Evolutionary conservation across 2,113 vertebrate species (phyloP).

Genomic region (Grantiella picta): DNA sequence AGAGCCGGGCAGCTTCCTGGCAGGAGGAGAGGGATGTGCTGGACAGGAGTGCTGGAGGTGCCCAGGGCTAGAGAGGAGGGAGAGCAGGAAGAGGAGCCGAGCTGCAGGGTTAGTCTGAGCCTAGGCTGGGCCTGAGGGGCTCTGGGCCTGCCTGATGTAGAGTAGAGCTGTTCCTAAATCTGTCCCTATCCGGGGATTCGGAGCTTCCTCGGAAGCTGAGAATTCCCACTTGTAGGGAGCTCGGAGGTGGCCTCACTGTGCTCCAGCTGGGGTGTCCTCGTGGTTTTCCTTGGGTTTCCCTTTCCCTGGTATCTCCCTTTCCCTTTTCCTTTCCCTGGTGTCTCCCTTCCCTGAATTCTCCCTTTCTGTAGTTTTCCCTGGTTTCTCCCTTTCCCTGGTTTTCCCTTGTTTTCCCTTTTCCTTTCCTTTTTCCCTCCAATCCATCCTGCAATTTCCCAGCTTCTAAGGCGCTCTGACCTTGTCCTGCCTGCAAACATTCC

Average conservation of each 20-base stretch:
- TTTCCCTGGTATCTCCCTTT: no score
- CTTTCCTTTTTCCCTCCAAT: not conserved
- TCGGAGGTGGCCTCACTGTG: not conserved
- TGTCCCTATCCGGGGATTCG: no score
- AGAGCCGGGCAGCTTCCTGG: conserved; percentile 58
- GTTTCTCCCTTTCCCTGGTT: not conserved
- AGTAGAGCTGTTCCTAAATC: no score
- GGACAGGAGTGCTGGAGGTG: conserved; percentile 70
- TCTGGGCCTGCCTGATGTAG: not conserved
- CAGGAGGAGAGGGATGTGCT: conserved; percentile 85
- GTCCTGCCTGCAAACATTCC: not conserved
- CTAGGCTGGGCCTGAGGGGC: not conserved
- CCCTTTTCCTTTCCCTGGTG: not conserved
- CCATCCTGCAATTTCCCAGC: not conserved
- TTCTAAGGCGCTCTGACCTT: not conserved
- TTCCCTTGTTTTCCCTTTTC: not conserved
- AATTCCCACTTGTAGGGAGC: not conserved
- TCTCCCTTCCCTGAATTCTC: not conserved
- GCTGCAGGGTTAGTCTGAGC: conserved; percentile 81
- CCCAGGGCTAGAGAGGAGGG: conserved; percentile 68
- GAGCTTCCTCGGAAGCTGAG: not conserved
- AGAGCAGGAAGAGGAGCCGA: conserved; percentile 80
- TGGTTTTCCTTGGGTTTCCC: not conserved
- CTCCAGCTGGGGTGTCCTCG: not conserved
- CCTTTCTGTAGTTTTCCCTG: not conserved